phyloP scores from a whole-genome alignment of 1,140 invertebrate species.

The Melipona quadrifasciata region DNA sequence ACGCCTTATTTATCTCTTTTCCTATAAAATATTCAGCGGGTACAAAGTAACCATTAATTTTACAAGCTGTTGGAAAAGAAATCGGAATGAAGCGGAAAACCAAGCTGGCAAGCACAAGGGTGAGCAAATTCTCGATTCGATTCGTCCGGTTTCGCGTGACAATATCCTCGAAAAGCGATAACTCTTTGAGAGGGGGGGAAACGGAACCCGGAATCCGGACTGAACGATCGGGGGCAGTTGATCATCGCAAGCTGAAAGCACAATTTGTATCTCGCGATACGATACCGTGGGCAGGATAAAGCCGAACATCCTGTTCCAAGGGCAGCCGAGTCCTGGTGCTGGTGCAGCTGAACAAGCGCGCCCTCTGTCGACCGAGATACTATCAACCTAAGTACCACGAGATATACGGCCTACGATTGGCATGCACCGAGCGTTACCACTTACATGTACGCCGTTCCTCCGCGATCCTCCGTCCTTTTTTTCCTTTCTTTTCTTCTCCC shows the following conservation, averaged over 20 bases:
- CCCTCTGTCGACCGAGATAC: slow-evolving; percentile 67
- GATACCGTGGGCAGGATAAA: slow-evolving; percentile 61
- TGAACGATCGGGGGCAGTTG: slow-evolving; percentile 31
- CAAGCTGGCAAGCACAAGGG: no score
- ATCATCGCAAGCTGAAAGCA: slow-evolving; percentile 69
- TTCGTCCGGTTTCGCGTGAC: neutral
- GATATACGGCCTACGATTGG: slow-evolving; percentile 73
- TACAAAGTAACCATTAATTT: neutral
- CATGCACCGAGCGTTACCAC: slow-evolving; percentile 71
- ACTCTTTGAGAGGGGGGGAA: neutral
- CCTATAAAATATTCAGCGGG: neutral
- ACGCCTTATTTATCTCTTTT: neutral
- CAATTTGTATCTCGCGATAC: slow-evolving; percentile 70
- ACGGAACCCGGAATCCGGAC: neutral
- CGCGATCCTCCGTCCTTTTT: slow-evolving; percentile 31
- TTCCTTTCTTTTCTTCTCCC: neutral
- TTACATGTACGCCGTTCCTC: slow-evolving; percentile 66
- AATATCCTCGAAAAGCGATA: neutral
- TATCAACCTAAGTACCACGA: slow-evolving; percentile 66
- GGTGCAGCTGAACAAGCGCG: slow-evolving; percentile 51
- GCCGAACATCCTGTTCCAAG: slow-evolving; percentile 62
- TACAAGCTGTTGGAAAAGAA: neutral
- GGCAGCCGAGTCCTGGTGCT: slow-evolving; percentile 38
- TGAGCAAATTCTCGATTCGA: no score
- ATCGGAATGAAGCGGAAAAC: no score